Evolutionary conservation across 2,797 vertebrate genomes (phyloP), one percentile per base, ranked within the genome.

Genomic region (Galaxias olidus): DNA sequence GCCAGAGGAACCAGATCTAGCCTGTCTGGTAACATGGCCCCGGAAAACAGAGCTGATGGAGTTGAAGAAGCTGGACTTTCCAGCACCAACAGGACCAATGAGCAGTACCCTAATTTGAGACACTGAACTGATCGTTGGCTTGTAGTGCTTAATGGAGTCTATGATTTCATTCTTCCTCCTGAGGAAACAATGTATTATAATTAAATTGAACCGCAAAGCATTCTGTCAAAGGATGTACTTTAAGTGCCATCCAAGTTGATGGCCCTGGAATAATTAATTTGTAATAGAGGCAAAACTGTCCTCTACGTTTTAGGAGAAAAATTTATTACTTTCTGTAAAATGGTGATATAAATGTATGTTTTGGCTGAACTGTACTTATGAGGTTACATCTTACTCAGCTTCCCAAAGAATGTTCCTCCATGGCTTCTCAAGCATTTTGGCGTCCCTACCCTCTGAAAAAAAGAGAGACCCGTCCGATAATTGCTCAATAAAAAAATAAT

Each of bases 31-130:
- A 59, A 89, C 71, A 8, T 83, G 65, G 14, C 84, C 87, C 74
- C 60, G 83, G 76, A 89, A 90, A 0, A 89, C 44, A 14, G 90
- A 90, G 66, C 79, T 89, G 58, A 90, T 30, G 1, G 90, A 90
- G 66, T 89, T 91, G 54, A 89, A 89, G 76, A 91, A 89, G 66
- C 88, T 91, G 72, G 90, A 89, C 72, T 89, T 90, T 63, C 87
- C 88, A 17, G 75, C 83, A 66, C 86, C 87, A 1, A 88, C 68
- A 6, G 76, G 74, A 61, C 89, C 89, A 1, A 88, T 61, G 42
- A 90, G 76, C 59, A 89, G 72, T 58, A 88, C 70, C 9, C 73
- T 74, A 20, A 0, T 1, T 50, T 67, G 65, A 5, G 66, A 8
- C 72, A 87, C 73, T 1, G 75, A 71, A 8, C 8, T 4, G 41